These are phyloP conservation scores for Poliocrania exsul DNA, from an alignment of 2,797 vertebrate genomes.

Conservation along the genomic window DNA sequence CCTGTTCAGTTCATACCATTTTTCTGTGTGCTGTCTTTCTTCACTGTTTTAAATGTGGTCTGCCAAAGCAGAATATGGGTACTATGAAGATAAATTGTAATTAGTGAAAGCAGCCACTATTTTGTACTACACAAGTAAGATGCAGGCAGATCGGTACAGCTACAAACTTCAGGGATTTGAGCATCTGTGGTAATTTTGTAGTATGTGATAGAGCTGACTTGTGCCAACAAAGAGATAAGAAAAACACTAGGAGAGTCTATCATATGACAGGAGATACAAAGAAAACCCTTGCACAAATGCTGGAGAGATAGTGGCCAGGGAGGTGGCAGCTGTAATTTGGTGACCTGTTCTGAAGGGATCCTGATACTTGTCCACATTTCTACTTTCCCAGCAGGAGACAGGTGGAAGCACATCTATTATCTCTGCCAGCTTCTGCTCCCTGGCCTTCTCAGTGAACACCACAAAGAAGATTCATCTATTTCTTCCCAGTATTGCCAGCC, in stretches of 20 bases:
- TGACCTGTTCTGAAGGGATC: not conserved
- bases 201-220: not conserved
- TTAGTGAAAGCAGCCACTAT: not conserved
- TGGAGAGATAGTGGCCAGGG: not conserved
- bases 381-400: not conserved
- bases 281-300: not conserved
- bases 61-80: not conserved
- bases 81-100: not conserved
- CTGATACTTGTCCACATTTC: not conserved
- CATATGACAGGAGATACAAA: not conserved
- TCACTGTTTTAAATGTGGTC: not conserved
- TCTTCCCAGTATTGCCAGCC: not conserved
- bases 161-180: not conserved
- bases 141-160: not conserved
- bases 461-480: not conserved
- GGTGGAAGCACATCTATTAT: conserved; percentile 11
- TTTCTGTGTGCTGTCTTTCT: not conserved
- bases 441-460: not conserved
- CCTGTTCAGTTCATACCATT: not conserved
- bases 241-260: not conserved
- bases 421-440: conserved; percentile 5
- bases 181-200: not conserved
- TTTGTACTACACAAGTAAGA: not conserved
- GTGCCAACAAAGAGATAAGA: not conserved
- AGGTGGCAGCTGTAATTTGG: not conserved